A percentile compares a stretch with the other conserved stretches of the same genome.
Conservation (phyloP, 2,888 invertebrate genomes). For the Apodemia mormo region DNA sequence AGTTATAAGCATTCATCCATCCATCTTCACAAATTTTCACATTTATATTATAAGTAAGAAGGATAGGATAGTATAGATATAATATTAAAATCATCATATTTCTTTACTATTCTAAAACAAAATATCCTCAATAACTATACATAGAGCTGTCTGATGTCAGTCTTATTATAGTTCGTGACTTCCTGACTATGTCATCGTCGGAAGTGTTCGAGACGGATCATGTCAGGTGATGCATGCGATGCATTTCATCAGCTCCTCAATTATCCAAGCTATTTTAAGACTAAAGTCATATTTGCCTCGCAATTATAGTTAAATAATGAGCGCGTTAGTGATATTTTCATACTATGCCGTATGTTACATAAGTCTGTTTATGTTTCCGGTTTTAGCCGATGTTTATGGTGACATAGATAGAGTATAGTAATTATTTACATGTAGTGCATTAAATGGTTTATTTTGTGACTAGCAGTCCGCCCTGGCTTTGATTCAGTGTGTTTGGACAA, state of each 20-base stretch:
- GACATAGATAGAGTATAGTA: background rate
- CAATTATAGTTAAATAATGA: slow-evolving; percentile 2
- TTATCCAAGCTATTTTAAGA: slow-evolving; percentile 3
- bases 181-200: slow-evolving; percentile 6
- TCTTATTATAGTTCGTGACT: slow-evolving; percentile 10
- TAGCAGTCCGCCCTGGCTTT: too few species aligned
- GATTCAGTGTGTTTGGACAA: too few species aligned
- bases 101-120: too few species aligned
- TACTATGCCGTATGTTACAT: background rate
- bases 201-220: slow-evolving; percentile 1
- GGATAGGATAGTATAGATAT: too few species aligned
- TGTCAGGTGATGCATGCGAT: slow-evolving; percentile 5
- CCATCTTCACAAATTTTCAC: too few species aligned
- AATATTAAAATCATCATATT: too few species aligned
- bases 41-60: too few species aligned
- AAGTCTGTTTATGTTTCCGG: slow-evolving; percentile 3
- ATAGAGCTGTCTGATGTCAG: background rate
- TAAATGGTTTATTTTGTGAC: too few species aligned
- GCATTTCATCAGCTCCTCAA: slow-evolving; percentile 5
- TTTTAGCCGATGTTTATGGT: background rate
- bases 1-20: too few species aligned
- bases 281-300: background rate
- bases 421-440: background rate
- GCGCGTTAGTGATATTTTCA: background rate
- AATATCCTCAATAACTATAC: too few species aligned